Conservation (phyloP, 2,888 invertebrate genomes). For the Trilocha varians region DNA sequence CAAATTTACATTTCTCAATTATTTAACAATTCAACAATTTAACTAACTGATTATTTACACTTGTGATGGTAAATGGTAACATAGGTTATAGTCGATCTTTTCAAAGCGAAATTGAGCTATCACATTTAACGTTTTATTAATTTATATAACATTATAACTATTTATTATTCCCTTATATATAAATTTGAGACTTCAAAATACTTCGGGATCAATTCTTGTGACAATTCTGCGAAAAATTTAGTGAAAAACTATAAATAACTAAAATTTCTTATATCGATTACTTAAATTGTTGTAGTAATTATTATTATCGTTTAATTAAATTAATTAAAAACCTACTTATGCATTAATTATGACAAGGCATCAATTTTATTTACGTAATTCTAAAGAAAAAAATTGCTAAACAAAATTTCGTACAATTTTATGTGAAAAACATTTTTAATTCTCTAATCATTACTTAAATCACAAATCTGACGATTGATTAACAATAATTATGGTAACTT, state of each 20-base stretch:
- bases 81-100: constrained; percentile 8
- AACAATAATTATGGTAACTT: background rate
- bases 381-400: background rate
- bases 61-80: constrained; percentile 58
- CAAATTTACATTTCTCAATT: constrained; percentile 12
- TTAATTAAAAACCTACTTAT: constrained; percentile 35
- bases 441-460: too few relatives aligned
- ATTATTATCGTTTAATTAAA: too few relatives aligned
- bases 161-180: constrained; percentile 5
- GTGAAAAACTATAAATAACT: background rate
- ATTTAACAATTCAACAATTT: constrained; percentile 51
- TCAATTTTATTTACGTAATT: constrained; percentile 13
- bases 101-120: constrained; percentile 10
- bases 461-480: too few relatives aligned
- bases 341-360: constrained; percentile 35
- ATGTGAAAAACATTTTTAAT: background rate
- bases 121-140: constrained; percentile 5
- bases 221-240: background rate
- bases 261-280: constrained; percentile 6
- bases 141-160: constrained; percentile 14
- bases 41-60: constrained; percentile 50
- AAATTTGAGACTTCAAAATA: constrained; percentile 8
- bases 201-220: constrained; percentile 2
- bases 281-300: too few relatives aligned
- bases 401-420: background rate